Evolutionary conservation across 2,888 invertebrate genomes (phyloP).

Genomic region (Leptopilina syphax): DNA sequence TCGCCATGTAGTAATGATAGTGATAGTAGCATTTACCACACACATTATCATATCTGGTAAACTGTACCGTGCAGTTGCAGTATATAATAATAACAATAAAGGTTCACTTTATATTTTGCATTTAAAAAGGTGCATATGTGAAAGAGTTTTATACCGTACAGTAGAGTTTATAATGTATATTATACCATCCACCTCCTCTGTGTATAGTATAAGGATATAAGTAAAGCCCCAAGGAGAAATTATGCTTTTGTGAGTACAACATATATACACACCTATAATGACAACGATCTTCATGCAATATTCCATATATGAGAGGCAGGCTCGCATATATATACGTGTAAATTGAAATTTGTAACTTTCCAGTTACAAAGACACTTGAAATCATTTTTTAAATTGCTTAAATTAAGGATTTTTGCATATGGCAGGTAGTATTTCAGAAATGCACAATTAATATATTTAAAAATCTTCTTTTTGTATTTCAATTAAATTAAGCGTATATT

Average conservation of each 20-base stretch:
- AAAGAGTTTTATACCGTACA: background rate
- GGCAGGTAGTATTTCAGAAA: background rate
- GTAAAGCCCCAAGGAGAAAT: conserved; percentile 12
- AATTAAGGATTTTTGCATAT: background rate
- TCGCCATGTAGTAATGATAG: conserved; percentile 25
- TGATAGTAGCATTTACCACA: conserved; percentile 7
- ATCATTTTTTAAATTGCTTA: background rate
- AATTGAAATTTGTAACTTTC: background rate
- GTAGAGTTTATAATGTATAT: background rate
- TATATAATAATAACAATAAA: conserved; percentile 16
- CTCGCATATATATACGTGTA: background rate
- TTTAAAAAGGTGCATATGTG: conserved; percentile 13
- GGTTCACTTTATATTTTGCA: background rate
- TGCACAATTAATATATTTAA: too few relatives aligned
- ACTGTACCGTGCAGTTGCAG: background rate
- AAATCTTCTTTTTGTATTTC: too few relatives aligned
- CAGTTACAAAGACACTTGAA: background rate
- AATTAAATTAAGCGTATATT: too few relatives aligned
- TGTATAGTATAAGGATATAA: background rate
- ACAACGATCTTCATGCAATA: background rate
- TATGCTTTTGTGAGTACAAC: conserved; percentile 15
- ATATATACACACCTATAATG: background rate
- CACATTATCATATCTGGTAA: conserved; percentile 20
- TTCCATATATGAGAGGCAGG: too few relatives aligned
- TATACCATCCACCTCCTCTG: background rate